Base-by-base conservation (phyloP, 64 coral and sea anemone species). In the Anthopleura sola region DNA sequence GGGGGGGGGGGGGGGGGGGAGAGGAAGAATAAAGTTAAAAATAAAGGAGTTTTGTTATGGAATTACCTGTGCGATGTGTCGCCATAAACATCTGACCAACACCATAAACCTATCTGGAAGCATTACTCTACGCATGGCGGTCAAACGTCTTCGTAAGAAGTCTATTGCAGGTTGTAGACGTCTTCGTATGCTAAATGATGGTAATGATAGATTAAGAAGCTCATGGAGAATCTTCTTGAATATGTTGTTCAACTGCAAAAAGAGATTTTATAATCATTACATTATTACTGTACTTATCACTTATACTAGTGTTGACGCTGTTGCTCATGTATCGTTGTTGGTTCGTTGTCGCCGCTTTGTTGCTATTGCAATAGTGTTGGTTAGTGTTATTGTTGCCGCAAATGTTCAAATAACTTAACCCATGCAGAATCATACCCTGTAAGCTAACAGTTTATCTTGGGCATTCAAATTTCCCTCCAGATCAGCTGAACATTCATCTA, bases 381-480 rank as follows among this genome's bases (percentile, higher is more conserved):
- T 44, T 44, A 44, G 40, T 55, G 19, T 56, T 21, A 18, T 56
- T 21, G 54, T 56, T 56, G 54, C 54, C 16, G n/a, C n/a, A n/a
- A n/a, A n/a, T n/a, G n/a, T n/a, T n/a, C n/a, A n/a, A n/a, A n/a
- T n/a, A n/a, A n/a, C n/a, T n/a, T n/a, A n/a, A n/a, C n/a, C n/a
- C n/a, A n/a, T n/a, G n/a, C n/a, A n/a, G n/a, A n/a, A n/a, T n/a
- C 94, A 86, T 77, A 97, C 94, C 90, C 90, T 92, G 75, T 86
- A 90, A 20, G 90, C 84, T 28, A 90, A 28, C 9, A 97, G 54
- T 33, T 69, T 75, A 38, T 89, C 23, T 54, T 92, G 94, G 6
- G 90, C 87, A 19, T 20, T 48, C 5, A 48, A 23, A 44, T 38
- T 48, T 6, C 44, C 76, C 1, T 79, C 76, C 19, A 79, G 37